These are phyloP conservation scores for Cepaea hortensis DNA, from an alignment of 2,888 invertebrate genomes.

Conservation along the genomic window DNA sequence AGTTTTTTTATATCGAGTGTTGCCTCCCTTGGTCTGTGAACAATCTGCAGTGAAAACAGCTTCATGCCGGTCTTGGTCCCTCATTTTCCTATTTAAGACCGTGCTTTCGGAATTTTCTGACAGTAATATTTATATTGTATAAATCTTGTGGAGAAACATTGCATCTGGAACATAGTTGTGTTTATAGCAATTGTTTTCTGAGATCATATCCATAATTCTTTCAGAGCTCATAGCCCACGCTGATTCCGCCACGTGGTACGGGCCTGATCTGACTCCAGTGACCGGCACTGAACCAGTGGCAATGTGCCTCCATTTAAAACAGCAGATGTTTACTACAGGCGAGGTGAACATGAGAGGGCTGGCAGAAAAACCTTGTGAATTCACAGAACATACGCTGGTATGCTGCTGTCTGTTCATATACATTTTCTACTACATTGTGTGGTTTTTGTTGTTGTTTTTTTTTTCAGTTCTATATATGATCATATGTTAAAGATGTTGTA, in stretches of 20 bases:
- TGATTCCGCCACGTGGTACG: conserved; percentile 25
- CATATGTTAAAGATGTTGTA: not conserved
- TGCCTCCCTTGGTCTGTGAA: too few species aligned
- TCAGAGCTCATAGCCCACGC: conserved; percentile 14
- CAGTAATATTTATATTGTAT: too few species aligned
- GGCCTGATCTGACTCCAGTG: conserved; percentile 31
- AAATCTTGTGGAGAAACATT: too few species aligned
- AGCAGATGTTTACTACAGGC: conserved; percentile 61
- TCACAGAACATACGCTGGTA: conserved; percentile 28
- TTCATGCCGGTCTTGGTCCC: too few species aligned
- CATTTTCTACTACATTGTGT: not conserved
- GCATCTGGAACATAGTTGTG: too few species aligned
- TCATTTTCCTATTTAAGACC: too few species aligned
- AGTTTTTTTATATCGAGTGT: too few species aligned
- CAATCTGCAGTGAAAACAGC: too few species aligned
- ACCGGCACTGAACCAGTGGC: conserved; percentile 57
- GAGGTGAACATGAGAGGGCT: conserved; percentile 58
- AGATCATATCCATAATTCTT: not conserved
- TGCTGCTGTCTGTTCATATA: not conserved
- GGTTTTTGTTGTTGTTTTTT: not conserved
- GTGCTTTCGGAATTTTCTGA: too few species aligned
- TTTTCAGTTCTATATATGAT: not conserved
- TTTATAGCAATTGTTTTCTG: too few species aligned
- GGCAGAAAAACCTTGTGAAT: conserved; percentile 56
- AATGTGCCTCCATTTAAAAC: conserved; percentile 57